Evolutionary conservation across 2,797 vertebrate genomes (phyloP).

Genomic region (Geotria australis): DNA sequence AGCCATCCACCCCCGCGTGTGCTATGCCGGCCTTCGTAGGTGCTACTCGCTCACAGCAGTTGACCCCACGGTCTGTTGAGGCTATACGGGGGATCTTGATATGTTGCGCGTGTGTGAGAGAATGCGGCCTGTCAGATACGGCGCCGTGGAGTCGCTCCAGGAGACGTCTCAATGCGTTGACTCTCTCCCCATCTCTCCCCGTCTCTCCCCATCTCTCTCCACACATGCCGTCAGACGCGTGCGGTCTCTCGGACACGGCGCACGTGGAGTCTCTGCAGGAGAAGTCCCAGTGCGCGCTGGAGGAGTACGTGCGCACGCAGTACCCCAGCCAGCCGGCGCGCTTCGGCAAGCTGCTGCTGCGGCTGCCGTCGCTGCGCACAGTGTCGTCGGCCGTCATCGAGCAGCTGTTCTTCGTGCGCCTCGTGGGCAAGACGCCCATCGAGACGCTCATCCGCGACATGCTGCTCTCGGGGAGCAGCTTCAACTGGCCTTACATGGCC

Average conservation of each 20-base stretch:
- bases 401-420: conserved; percentile 48
- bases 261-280: conserved; percentile 53
- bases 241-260: conserved; percentile 36
- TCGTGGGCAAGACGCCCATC: conserved; percentile 54
- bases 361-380: conserved; percentile 38
- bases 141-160: no score
- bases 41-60: no score
- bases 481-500: conserved; percentile 41
- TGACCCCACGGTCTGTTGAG: no score
- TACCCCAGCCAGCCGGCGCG: conserved; percentile 44
- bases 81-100: no score
- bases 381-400: conserved; percentile 49
- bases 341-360: conserved; percentile 39
- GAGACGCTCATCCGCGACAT: conserved; percentile 54
- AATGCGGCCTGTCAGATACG: no score
- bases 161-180: no score
- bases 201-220: background rate
- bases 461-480: conserved; percentile 43
- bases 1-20: no score
- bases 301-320: conserved; percentile 46
- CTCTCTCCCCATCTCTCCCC: background rate
- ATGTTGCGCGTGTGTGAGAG: no score
- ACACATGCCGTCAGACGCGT: conserved; percentile 16
- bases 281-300: conserved; percentile 45
- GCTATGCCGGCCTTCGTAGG: no score